A percentile compares a stretch with the other conserved stretches of the same genome.
Conservation (phyloP, 2,797 vertebrate species). For the Notamacropus eugenii region DNA sequence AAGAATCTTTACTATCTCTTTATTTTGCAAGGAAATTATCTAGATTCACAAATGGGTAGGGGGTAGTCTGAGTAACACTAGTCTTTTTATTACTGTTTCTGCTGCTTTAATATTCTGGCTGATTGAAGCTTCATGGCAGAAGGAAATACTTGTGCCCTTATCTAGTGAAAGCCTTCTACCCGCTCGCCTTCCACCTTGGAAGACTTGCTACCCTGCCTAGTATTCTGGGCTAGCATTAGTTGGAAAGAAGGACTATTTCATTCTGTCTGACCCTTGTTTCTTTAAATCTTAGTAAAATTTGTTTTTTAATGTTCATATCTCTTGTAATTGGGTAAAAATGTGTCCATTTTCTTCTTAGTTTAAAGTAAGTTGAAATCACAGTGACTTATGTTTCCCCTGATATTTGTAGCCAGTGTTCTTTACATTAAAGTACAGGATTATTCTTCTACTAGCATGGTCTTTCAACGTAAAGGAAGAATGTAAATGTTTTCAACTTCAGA, state of each 20-base stretch:
- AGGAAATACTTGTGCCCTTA: background rate
- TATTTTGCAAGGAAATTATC: background rate
- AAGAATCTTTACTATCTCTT: background rate
- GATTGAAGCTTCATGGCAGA: background rate
- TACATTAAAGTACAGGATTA: background rate
- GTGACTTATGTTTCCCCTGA: background rate
- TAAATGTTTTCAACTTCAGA: background rate
- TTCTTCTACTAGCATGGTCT: background rate
- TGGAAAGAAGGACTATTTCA: slow-evolving; percentile 14
- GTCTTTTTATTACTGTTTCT: background rate
- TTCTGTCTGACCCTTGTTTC: slow-evolving; percentile 7
- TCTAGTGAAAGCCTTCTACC: background rate
- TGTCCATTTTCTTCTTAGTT: slow-evolving; percentile 6
- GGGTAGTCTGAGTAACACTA: background rate
- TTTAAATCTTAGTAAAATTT: background rate
- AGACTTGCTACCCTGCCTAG: background rate
- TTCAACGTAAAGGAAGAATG: background rate
- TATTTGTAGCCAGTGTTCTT: background rate
- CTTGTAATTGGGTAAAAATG: background rate
- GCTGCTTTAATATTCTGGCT: background rate
- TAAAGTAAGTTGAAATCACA: slow-evolving; percentile 43
- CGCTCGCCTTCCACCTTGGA: background rate
- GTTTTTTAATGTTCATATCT: background rate
- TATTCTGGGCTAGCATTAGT: background rate
- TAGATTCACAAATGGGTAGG: background rate